A percentile compares a stretch with the other conserved stretches of the same genome.
phyloP scores from a whole-genome alignment of 1,140 invertebrate genomes.

The Dryas iulia region DNA sequence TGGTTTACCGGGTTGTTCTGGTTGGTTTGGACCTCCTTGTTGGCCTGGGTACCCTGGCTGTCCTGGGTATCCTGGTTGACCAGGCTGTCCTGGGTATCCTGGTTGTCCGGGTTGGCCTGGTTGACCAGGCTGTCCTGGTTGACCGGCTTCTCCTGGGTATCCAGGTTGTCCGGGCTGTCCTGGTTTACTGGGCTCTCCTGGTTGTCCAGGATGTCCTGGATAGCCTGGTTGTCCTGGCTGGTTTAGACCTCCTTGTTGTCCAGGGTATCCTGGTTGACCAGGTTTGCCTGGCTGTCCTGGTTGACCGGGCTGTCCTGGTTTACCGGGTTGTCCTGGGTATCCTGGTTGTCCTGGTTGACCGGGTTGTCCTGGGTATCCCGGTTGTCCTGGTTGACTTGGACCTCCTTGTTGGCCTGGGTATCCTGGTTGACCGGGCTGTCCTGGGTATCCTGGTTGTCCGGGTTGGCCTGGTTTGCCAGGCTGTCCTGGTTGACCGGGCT shows the following conservation, averaged over 20 bases:
- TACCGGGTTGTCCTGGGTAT: constrained; percentile 22
- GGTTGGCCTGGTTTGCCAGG: constrained; percentile 24
- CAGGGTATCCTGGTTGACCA: constrained; percentile 35
- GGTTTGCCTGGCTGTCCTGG: constrained; percentile 30
- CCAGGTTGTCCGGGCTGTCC: constrained; percentile 28
- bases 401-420: constrained; percentile 32
- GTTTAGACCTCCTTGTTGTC: constrained; percentile 32
- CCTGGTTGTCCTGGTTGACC: constrained; percentile 29
- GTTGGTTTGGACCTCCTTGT: constrained; percentile 22
- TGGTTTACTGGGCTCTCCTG: constrained; percentile 31
- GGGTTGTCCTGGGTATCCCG: constrained; percentile 18
- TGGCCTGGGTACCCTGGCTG: constrained; percentile 28
- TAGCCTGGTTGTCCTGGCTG: constrained; percentile 25
- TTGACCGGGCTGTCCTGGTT: constrained; percentile 25
- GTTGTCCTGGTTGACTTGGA: constrained; percentile 21
- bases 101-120: constrained; percentile 32
- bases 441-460: constrained; percentile 31
- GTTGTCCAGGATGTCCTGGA: constrained; percentile 32
- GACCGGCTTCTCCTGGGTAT: constrained; percentile 15
- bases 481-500: constrained; percentile 26
- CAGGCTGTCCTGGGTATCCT: constrained; percentile 23
- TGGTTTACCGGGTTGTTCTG: constrained; percentile 23
- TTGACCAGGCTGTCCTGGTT: constrained; percentile 27
- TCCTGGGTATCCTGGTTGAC: too few species aligned
- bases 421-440: constrained; percentile 28